Percentiles rank a stretch among this genome's conserved stretches.
Conservation (phyloP, 2,888 invertebrate genomes). For the Isotomurus palustris region DNA sequence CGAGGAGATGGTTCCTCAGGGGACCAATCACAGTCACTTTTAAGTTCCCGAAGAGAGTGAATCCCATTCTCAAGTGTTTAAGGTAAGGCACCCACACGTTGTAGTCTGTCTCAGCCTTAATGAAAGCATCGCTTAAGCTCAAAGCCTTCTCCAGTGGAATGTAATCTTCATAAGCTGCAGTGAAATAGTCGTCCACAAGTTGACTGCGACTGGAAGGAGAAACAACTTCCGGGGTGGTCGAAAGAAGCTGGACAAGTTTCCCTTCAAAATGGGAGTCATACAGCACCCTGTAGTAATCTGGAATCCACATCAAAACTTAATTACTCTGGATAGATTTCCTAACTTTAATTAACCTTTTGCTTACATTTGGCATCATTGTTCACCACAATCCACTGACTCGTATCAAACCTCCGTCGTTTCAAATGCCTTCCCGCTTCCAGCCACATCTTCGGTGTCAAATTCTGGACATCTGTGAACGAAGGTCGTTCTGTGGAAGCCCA, state of each 20-base stretch:
- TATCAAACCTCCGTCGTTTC: neutral
- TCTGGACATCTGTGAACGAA: neutral
- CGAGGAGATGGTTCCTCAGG: neutral
- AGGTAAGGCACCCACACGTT: constrained; percentile 17
- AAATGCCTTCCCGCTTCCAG: constrained; percentile 1
- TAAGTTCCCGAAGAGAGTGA: constrained; percentile 1
- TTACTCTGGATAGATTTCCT: neutral
- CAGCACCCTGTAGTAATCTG: constrained; percentile 23
- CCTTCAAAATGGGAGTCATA: constrained; percentile 16
- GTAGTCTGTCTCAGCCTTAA: constrained; percentile 11
- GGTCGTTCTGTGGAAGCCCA: neutral
- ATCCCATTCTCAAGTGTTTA: constrained; percentile 13
- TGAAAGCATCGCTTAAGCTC: constrained; percentile 11
- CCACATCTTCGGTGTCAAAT: constrained; percentile 14
- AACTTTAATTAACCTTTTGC: neutral
- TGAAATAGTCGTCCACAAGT: constrained; percentile 24
- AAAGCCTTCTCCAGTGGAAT: constrained; percentile 10
- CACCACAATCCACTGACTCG: constrained; percentile 18
- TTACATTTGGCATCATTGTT: constrained; percentile 18
- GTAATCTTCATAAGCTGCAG: constrained; percentile 13
- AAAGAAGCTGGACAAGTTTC: constrained; percentile 7
- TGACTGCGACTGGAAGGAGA: constrained; percentile 6
- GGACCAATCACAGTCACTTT: too few species aligned
- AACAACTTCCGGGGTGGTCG: neutral
- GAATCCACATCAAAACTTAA: neutral